These are phyloP conservation scores for Phymanthus crucifer DNA, from an alignment of 92 coral and sea anemone species.

Conservation along the genomic window DNA sequence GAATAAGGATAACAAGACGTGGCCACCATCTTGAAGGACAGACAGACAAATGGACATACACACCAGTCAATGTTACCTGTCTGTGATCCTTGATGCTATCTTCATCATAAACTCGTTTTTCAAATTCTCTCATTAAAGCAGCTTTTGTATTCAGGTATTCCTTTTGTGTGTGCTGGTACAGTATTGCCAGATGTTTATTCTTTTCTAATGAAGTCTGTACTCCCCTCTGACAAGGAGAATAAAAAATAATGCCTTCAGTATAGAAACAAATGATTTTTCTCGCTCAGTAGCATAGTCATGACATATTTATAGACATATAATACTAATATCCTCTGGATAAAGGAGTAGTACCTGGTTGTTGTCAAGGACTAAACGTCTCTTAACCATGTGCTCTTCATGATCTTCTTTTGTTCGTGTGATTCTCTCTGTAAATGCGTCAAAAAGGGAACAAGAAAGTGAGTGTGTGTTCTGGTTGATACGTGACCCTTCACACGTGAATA, in stretches of 20 bases:
- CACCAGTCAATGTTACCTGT: constrained; percentile 51
- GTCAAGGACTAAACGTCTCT: constrained; percentile 51
- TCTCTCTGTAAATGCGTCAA: constrained; percentile 48
- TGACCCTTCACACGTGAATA: too few relatives aligned
- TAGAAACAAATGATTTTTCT: too few relatives aligned
- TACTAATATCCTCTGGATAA: not conserved
- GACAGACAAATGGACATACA: too few relatives aligned
- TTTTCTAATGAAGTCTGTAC: constrained; percentile 71
- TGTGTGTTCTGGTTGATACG: not conserved
- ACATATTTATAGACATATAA: not conserved
- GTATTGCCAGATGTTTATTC: constrained; percentile 69
- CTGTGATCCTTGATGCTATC: constrained; percentile 88
- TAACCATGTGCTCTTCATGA: constrained; percentile 57
- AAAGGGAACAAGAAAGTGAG: not conserved
- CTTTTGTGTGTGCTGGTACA: constrained; percentile 66
- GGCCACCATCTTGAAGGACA: too few relatives aligned
- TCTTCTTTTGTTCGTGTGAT: constrained; percentile 45
- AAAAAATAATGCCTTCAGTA: not conserved
- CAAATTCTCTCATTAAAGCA: constrained; percentile 69
- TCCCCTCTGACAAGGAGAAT: constrained; percentile 47
- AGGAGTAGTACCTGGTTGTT: constrained; percentile 52
- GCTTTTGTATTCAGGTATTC: constrained; percentile 67
- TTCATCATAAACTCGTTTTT: constrained; percentile 80
- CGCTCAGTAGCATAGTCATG: too few relatives aligned
- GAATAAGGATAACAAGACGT: too few relatives aligned